Conservation (phyloP, 2,888 invertebrate genomes). For the Noctua fimbriata region DNA sequence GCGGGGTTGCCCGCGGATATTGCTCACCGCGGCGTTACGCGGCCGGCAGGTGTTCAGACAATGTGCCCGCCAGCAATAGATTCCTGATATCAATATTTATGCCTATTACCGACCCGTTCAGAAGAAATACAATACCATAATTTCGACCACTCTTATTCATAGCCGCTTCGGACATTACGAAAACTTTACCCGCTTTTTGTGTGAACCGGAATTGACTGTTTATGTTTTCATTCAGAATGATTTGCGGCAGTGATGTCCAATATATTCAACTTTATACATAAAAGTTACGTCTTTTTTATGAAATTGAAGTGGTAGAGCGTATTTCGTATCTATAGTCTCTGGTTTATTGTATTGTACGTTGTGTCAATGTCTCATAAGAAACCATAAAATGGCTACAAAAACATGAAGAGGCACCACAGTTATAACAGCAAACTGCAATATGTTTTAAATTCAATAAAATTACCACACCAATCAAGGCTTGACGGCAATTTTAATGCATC, state of each 20-base stretch:
- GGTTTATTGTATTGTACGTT: conserved; percentile 18
- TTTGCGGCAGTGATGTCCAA: conserved; percentile 45
- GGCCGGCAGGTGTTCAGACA: conserved; percentile 88
- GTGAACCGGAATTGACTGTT: conserved; percentile 57
- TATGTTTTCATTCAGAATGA: conserved; percentile 58
- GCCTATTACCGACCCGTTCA: conserved; percentile 85
- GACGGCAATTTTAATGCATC: conserved; percentile 42
- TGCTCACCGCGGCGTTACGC: conserved; percentile 81
- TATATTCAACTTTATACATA: conserved; percentile 44
- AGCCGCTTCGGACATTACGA: conserved; percentile 63
- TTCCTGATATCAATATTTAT: conserved; percentile 88
- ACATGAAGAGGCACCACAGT: background rate
- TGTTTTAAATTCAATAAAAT: conserved; percentile 40
- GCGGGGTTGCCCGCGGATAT: conserved; percentile 85
- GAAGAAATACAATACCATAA: conserved; percentile 81
- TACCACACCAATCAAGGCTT: conserved; percentile 30
- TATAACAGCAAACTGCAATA: conserved; percentile 7
- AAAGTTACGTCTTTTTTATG: conserved; percentile 29
- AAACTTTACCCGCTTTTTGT: conserved; percentile 60
- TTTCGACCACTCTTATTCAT: conserved; percentile 72
- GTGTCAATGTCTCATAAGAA: conserved; percentile 21
- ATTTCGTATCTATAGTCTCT: conserved; percentile 1
- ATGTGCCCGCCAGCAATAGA: conserved; percentile 86
- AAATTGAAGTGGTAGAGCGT: background rate
- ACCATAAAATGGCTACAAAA: conserved; percentile 1